These are phyloP conservation scores for Bugulina stolonifera DNA, from an alignment of 2,888 invertebrate genomes.

Conservation along the genomic window DNA sequence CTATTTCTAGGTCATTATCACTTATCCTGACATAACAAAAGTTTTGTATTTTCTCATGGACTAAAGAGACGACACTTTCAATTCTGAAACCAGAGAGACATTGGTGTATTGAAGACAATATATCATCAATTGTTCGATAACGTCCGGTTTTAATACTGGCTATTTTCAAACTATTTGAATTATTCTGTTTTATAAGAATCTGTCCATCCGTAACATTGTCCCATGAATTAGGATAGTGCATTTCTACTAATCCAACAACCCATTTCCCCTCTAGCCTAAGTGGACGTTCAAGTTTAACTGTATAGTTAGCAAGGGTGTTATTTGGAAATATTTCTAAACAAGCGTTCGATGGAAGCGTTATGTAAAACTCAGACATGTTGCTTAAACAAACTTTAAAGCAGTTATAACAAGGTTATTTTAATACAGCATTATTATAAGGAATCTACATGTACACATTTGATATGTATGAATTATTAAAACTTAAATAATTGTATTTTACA, in stretches of 20 bases:
- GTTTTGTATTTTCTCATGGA: not conserved
- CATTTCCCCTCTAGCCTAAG: not conserved
- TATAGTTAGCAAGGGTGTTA: not conserved
- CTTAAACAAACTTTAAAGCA: too few relatives aligned
- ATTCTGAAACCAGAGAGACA: not conserved
- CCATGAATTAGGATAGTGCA: not conserved
- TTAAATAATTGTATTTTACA: too few relatives aligned
- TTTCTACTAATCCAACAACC: not conserved
- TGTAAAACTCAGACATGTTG: not conserved
- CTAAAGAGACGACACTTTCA: not conserved
- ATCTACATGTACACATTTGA: too few relatives aligned
- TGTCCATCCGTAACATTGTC: not conserved
- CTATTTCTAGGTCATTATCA: not conserved
- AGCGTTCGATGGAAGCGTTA: not conserved
- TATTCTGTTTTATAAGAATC: not conserved
- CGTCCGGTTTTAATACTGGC: not conserved
- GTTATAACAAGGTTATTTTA: too few relatives aligned
- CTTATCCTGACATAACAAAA: not conserved
- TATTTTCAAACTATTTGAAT: not conserved
- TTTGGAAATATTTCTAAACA: not conserved
- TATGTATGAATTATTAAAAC: too few relatives aligned
- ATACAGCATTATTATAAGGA: too few relatives aligned
- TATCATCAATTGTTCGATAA: not conserved
- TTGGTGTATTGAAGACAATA: not conserved
- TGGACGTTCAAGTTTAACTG: not conserved